Evolutionary conservation across 2,797 vertebrate genomes (phyloP).

Genomic region (Gila robusta): DNA sequence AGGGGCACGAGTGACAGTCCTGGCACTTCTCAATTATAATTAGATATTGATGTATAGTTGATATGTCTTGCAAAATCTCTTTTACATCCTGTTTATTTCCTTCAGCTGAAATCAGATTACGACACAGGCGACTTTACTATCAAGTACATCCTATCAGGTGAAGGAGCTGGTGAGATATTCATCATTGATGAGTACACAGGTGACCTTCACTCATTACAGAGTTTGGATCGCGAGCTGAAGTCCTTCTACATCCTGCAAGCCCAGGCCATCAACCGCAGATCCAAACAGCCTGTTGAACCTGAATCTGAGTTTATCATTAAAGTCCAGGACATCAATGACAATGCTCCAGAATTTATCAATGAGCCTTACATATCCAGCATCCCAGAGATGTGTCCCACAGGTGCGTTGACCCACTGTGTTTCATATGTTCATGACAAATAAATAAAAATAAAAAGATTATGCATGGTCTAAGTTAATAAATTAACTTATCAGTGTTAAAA

Average conservation of each 20-base stretch:
- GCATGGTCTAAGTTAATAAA: not conserved
- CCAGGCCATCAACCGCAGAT: constrained; percentile 83
- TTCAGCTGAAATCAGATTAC: constrained; percentile 86
- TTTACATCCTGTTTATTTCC: not conserved
- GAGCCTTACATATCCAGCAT: constrained; percentile 90
- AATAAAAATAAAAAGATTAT: not conserved
- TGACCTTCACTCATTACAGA: constrained; percentile 81
- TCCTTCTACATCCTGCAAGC: constrained; percentile 87
- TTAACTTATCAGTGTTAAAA: not conserved
- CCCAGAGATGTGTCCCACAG: constrained; percentile 92
- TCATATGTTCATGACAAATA: not conserved
- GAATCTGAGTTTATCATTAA: constrained; percentile 93
- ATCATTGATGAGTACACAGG: constrained; percentile 83
- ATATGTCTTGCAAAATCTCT: not conserved
- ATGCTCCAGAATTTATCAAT: constrained; percentile 88
- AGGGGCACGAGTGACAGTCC: not conserved
- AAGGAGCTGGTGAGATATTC: constrained; percentile 87
- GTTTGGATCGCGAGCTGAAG: constrained; percentile 89
- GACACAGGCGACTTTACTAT: constrained; percentile 82
- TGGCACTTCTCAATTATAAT: not conserved
- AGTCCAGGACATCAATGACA: constrained; percentile 93
- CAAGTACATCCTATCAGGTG: constrained; percentile 85
- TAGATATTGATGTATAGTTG: no score
- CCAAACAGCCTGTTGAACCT: constrained; percentile 84
- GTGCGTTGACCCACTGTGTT: constrained; percentile 74